phyloP scores from a whole-genome alignment of 2,888 invertebrate species.

The Patella depressa region DNA sequence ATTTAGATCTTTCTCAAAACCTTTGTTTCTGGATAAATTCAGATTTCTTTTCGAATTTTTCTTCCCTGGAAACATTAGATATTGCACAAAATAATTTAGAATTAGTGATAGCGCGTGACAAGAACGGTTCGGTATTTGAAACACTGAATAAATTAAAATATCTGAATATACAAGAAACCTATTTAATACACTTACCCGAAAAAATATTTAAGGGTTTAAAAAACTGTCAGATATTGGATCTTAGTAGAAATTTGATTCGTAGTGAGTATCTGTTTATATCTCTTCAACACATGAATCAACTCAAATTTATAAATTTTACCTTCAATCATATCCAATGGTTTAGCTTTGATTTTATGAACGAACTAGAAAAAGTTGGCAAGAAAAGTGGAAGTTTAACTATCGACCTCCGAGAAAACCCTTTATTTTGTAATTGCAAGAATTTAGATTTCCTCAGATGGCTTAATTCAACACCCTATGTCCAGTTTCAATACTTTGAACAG shows the following conservation, averaged over 20 bases:
- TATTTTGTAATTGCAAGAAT: conserved; percentile 28
- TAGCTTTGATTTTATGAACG: conserved; percentile 12
- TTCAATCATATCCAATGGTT: conserved; percentile 18
- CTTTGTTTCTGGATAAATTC: too few species aligned
- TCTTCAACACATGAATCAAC: conserved; percentile 12
- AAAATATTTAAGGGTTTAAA: conserved; percentile 15
- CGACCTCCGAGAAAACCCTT: conserved; percentile 25
- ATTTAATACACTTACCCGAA: conserved; percentile 14
- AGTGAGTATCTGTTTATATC: conserved; percentile 19
- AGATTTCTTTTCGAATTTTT: too few species aligned
- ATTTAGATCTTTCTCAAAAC: too few species aligned
- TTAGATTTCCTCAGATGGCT: conserved; percentile 30
- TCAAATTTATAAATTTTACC: conserved; percentile 23
- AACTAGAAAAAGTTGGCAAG: conserved; percentile 13
- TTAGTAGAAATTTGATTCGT: conserved; percentile 17
- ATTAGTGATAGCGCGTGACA: background rate
- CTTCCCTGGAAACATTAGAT: too few species aligned
- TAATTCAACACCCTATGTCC: background rate
- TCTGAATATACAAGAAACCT: conserved; percentile 18
- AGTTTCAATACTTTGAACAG: conserved; percentile 12
- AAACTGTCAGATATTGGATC: conserved; percentile 14
- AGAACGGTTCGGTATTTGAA: background rate
- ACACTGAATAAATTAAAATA: conserved; percentile 7
- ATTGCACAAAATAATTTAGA: too few species aligned
- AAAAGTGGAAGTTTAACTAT: background rate